phyloP scores from a whole-genome alignment of 2,797 vertebrate genomes.

The Bradypodion ventrale region DNA sequence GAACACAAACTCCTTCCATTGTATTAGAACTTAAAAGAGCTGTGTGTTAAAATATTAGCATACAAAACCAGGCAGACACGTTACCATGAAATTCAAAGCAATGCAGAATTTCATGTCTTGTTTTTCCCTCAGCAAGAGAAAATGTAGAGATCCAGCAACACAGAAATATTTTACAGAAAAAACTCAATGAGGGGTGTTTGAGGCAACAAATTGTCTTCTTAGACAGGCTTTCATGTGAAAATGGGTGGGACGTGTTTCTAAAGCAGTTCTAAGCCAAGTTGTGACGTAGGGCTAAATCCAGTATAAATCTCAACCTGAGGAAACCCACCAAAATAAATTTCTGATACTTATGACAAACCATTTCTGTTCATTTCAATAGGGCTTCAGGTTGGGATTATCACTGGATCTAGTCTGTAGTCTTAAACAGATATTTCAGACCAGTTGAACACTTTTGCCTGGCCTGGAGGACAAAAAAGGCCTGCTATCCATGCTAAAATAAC shows the following conservation, averaged over 20 bases:
- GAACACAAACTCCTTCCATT: not conserved
- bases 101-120: not conserved
- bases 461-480: conserved; percentile 5
- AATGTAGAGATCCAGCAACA: conserved; percentile 51
- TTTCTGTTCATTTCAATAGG: no score
- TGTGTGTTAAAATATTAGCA: conserved; percentile 10
- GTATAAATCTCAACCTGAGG: no score
- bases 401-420: not conserved
- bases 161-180: not conserved
- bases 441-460: not conserved
- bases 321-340: no score
- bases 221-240: conserved; percentile 50
- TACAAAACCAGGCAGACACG: not conserved
- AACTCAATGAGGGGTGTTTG: conserved; percentile 36
- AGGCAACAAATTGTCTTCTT: conserved; percentile 50
- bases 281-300: not conserved
- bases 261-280: conserved; percentile 41
- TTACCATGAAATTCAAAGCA: conserved; percentile 17
- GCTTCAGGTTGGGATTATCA: no score
- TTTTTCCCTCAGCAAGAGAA: conserved; percentile 32
- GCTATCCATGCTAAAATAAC: conserved; percentile 28
- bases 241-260: conserved; percentile 38
- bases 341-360: no score
- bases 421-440: conserved; percentile 6
- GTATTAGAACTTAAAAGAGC: conserved; percentile 34